phyloP scores from a whole-genome alignment of 2,797 vertebrate genomes.

The Gephyroberyx darwinii region DNA sequence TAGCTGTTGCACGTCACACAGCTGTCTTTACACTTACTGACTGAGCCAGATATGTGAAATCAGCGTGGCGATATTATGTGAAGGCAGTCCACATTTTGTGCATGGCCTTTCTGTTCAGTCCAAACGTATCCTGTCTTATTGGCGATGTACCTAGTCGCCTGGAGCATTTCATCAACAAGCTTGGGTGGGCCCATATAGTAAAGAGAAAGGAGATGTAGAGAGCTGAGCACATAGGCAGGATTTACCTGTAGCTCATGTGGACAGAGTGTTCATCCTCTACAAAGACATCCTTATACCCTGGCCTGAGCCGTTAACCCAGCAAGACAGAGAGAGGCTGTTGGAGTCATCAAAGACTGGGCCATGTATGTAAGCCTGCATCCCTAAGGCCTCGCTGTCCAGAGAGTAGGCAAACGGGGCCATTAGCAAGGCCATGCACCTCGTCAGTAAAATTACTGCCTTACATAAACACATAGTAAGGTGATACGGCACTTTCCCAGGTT shows the following conservation, averaged over 20 bases:
- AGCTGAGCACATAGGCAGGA: background rate
- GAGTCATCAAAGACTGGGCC: conserved; percentile 56
- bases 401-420: conserved; percentile 39
- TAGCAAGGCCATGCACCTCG: conserved; percentile 7
- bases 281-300: conserved; percentile 74
- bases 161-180: background rate
- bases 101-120: background rate
- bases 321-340: conserved; percentile 67
- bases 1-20: background rate
- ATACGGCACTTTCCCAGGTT: background rate
- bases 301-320: conserved; percentile 39
- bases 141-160: background rate
- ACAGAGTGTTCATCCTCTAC: conserved; percentile 68
- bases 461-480: conserved; percentile 22
- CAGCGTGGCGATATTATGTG: background rate
- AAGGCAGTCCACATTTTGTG: background rate
- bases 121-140: background rate
- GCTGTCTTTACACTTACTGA: background rate
- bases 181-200: conserved; percentile 3
- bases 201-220: conserved; percentile 24
- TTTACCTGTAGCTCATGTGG: conserved; percentile 55
- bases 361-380: conserved; percentile 38
- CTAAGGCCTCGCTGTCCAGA: conserved; percentile 7
- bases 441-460: conserved; percentile 29
- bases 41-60: background rate